Evolutionary conservation across 2,797 vertebrate species (phyloP), one percentile per base, ranked within the genome.

Genomic region (Arctocebus calabarensis): DNA sequence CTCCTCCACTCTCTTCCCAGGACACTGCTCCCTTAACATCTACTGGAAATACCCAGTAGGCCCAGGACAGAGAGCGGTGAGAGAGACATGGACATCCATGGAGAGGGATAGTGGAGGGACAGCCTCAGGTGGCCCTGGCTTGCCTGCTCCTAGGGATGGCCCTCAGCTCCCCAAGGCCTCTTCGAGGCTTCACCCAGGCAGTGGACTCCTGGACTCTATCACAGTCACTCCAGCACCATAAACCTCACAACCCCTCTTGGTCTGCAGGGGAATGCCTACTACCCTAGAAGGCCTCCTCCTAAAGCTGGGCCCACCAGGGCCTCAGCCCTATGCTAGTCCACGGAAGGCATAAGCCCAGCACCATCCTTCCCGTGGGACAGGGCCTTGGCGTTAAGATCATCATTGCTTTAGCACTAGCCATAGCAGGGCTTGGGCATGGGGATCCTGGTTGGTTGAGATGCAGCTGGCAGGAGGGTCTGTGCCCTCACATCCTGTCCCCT

Each of bases 341-440:
- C 0, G 10, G 6, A 16, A 8, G 0, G 19, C 57, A 37, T 32
- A 61, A 40, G 75, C 37, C 66, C 37, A 6, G 40, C 19, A 0
- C 7, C n/a, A 2, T 5, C 12, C 62, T 86, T 37, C 34, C 25
- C 5, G 13, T 20, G 25, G 79, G 43, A 7, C 48, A 37, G 52
- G 25, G 71, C 29, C 62, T 17, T 16, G 64, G 57, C 3, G 0
- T 2, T 23, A 3, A 7, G 12, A 2, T 20, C 40, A 1, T 3
- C n/a, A 12, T 19, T 61, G 27, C 45, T 40, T 52, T 29, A 16
- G 16, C 34, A 34, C n/a, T 6, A 40, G 77, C 13, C 48, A 52
- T 52, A 52, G 14, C 48, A 16, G 48, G 48, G 48, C 48, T 52
- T 7, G 0, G 52, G 70, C 3, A 11, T 20, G 6, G 25, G 88